Conservation (phyloP, 1,140 invertebrate species). For the Plutomurus gul region DNA sequence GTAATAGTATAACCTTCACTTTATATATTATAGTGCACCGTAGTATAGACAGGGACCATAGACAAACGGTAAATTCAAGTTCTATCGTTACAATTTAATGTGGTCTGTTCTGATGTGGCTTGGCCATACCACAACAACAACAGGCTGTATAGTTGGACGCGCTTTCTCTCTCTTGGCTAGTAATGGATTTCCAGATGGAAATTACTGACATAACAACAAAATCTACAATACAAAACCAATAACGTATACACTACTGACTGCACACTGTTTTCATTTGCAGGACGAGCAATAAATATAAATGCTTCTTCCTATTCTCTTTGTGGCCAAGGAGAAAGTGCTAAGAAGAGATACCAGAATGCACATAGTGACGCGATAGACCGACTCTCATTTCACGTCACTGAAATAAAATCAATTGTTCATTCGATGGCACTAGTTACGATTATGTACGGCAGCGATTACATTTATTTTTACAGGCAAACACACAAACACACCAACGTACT, state of each 20-base stretch:
- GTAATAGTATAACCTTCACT: no score
- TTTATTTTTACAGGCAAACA: not conserved
- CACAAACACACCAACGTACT: no score
- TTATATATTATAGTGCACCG: no score
- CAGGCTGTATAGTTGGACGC: no score
- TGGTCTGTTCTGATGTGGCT: conserved; percentile 6
- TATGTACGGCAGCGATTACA: not conserved
- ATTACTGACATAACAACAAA: not conserved
- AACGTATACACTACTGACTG: not conserved
- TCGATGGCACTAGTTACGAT: not conserved
- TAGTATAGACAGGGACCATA: no score
- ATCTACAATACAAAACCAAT: not conserved
- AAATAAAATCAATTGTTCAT: conserved; percentile 15
- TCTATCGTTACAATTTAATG: conserved; percentile 19
- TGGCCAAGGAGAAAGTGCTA: not conserved
- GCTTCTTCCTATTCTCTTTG: not conserved
- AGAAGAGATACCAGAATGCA: not conserved
- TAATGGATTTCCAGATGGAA: conserved; percentile 14
- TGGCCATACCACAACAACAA: no score
- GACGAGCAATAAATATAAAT: not conserved
- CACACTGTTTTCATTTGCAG: no score
- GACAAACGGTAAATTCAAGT: no score
- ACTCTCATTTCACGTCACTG: not conserved
- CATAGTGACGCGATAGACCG: no score
- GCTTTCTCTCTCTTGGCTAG: not conserved